Evolutionary conservation across 2,888 invertebrate species (phyloP).

Genomic region (Ochropacha duplaris): DNA sequence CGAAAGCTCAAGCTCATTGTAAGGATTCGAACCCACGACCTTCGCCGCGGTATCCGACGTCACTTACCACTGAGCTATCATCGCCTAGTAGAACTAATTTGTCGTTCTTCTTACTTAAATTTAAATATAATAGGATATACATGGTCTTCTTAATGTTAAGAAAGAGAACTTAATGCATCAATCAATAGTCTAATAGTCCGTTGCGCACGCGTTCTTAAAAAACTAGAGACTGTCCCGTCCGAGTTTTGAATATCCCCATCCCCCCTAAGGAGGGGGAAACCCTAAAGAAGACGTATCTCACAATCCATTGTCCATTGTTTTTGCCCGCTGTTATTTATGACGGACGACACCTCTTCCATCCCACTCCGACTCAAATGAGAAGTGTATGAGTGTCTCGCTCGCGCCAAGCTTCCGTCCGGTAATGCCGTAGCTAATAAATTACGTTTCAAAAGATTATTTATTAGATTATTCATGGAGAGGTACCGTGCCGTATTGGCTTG

Average conservation of each 20-base stretch:
- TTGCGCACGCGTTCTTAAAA: conserved; percentile 48
- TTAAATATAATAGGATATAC: too few relatives aligned
- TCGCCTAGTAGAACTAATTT: too few relatives aligned
- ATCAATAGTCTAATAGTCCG: conserved; percentile 14
- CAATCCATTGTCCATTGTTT: conserved; percentile 83
- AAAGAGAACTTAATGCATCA: too few relatives aligned
- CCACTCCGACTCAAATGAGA: conserved; percentile 40
- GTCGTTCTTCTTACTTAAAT: too few relatives aligned
- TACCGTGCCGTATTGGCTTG: conserved; percentile 76
- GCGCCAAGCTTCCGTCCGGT: conserved; percentile 72
- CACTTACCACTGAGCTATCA: too few relatives aligned
- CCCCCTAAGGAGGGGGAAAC: conserved; percentile 38
- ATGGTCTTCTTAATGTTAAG: too few relatives aligned
- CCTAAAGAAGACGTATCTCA: conserved; percentile 82
- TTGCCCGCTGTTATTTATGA: conserved; percentile 81
- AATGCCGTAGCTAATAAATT: conserved; percentile 77
- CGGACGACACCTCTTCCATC: conserved; percentile 64
- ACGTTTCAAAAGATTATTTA: conserved; percentile 80
- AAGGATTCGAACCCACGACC: too few relatives aligned
- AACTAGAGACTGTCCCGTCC: conserved; percentile 30
- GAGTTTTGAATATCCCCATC: conserved; percentile 34
- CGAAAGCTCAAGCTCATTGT: too few relatives aligned
- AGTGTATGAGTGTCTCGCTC: conserved; percentile 42
- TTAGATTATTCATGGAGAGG: conserved; percentile 76
- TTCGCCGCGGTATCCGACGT: too few relatives aligned